Evolutionary conservation across 2,888 invertebrate species (phyloP), one percentile per base, ranked within the genome.

Genomic region (Microctonus brassicae): DNA sequence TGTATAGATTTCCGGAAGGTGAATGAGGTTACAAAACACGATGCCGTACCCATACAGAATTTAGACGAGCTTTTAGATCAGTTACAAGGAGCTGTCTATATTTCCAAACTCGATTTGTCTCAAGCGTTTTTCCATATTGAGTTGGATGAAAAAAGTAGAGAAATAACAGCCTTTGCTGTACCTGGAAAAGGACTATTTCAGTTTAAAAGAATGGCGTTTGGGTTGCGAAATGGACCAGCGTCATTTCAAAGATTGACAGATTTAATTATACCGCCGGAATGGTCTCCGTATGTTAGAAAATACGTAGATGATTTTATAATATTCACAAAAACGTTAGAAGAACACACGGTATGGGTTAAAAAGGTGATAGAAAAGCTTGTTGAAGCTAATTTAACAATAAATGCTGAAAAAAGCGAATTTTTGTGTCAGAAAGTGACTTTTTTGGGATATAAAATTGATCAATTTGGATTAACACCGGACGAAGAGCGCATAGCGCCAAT

Each of bases 51-150:
- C 2, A 26, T 62, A 2, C 62, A 20, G n/a, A 1, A 42, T 2
- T 24, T 47, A 29, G 11, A 36, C 2, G 39, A 24, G 11, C n/a
- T 62, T 2, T 26, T 62, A 24, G 26, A 47, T 17, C 26, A 20
- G 34, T 76, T 20, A 79, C n/a, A n/a, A n/a, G n/a, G n/a, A n/a
- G n/a, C n/a, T n/a, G n/a, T n/a, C n/a, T n/a, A n/a, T n/a, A n/a
- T 83, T 53, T 75, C 76, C 0, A 78, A 77, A 0, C 57, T 83
- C 1, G 81, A 83, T 65, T 58, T 82, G 2, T 77, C 77, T 9
- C 72, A 74, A 9, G 81, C 77, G 0, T 83, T 80, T 60, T 76
- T 77, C 26, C 81, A 83, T 57, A 78, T 82, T 4, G 26, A 71
- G 13, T 65, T 81, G 5, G 68, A 74, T 10, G 66, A 70, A 10